Conservation (phyloP, 1,140 invertebrate species). For the Geopemphigus sp. region DNA sequence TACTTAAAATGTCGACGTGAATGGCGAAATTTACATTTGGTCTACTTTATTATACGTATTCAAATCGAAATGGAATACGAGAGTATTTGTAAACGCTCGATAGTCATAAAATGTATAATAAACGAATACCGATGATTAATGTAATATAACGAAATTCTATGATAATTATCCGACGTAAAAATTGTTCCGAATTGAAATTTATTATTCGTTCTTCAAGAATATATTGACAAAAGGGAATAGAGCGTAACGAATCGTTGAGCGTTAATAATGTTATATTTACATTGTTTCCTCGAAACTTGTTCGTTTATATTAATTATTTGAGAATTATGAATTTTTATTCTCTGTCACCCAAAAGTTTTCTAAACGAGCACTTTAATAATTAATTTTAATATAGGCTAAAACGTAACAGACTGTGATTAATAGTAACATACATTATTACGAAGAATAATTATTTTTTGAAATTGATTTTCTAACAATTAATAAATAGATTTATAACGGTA, state of each 20-base stretch:
- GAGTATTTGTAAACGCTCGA: no score
- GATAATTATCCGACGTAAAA: background rate
- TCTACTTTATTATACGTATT: no score
- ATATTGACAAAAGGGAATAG: background rate
- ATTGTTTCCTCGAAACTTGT: background rate
- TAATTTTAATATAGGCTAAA: background rate
- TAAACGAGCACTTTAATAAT: background rate
- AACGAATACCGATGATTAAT: background rate
- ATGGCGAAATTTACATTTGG: no score
- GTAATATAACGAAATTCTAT: background rate
- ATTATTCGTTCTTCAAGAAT: background rate
- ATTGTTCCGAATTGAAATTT: background rate
- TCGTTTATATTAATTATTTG: constrained; percentile 8
- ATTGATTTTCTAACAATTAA: no score
- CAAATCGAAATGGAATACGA: no score
- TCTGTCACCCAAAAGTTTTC: background rate
- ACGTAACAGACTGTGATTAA: no score
- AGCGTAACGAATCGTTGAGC: constrained; percentile 1
- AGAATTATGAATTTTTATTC: background rate
- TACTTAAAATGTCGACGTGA: no score
- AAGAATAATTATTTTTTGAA: no score
- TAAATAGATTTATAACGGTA: no score
- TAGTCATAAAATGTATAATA: no score
- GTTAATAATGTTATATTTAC: background rate
- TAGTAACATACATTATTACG: no score